These are phyloP conservation scores for Drosophila trichaetosa DNA, from an alignment of 2,888 invertebrate species.

Conservation along the genomic window DNA sequence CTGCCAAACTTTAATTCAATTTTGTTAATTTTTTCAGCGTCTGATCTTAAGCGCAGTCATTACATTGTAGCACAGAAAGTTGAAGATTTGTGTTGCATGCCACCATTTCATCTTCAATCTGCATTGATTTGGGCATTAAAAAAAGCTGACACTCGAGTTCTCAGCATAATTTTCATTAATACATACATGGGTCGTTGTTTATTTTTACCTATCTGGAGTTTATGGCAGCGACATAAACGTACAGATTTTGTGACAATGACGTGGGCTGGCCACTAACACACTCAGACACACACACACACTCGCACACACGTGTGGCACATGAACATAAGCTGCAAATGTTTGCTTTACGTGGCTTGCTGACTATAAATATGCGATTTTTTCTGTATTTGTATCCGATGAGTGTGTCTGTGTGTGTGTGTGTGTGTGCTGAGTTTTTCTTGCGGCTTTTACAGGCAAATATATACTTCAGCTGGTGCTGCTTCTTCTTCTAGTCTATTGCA, in stretches of 20 bases:
- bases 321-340: slow-evolving; percentile 65
- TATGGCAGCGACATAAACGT: slow-evolving; percentile 32
- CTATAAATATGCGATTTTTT: slow-evolving; percentile 23
- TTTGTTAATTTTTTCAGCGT: background rate
- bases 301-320: slow-evolving; percentile 4
- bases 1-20: background rate
- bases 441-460: slow-evolving; percentile 30
- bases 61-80: background rate
- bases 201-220: slow-evolving; percentile 45
- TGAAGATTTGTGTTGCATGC: too few species aligned
- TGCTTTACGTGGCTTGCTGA: slow-evolving; percentile 61
- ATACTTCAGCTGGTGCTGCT: slow-evolving; percentile 20
- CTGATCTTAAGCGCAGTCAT: background rate
- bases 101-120: slow-evolving; percentile 5
- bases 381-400: background rate
- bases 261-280: slow-evolving; percentile 26
- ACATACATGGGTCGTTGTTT: slow-evolving; percentile 28
- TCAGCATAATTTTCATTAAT: slow-evolving; percentile 25
- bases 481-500: slow-evolving; percentile 69
- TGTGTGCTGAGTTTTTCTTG: slow-evolving; percentile 32
- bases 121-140: slow-evolving; percentile 8
- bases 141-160: background rate
- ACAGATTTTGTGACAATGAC: slow-evolving; percentile 41
- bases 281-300: slow-evolving; percentile 8
- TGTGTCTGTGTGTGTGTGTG: background rate